A percentile compares a stretch with the other conserved stretches of the same genome.
Conservation (phyloP, 2,888 invertebrate species). For the Acronicta alni region DNA sequence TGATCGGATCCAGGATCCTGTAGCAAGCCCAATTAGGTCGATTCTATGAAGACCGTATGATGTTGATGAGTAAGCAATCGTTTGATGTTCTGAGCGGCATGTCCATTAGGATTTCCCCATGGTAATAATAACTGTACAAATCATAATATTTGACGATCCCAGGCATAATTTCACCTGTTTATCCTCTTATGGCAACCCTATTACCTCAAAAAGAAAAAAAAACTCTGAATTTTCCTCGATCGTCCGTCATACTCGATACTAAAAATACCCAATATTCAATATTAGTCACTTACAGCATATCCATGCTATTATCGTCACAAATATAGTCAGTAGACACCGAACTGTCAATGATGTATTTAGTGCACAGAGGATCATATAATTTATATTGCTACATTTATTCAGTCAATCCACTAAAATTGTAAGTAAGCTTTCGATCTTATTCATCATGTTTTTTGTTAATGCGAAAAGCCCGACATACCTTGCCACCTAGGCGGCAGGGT, state of each 20-base stretch:
- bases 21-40: too few relatives aligned
- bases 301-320: slow-evolving; percentile 5
- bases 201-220: not conserved
- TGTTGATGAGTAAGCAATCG: too few relatives aligned
- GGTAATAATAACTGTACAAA: too few relatives aligned
- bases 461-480: too few relatives aligned
- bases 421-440: slow-evolving; percentile 14
- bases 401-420: not conserved
- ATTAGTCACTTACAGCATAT: slow-evolving; percentile 11
- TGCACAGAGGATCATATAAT: not conserved
- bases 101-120: too few relatives aligned
- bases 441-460: too few relatives aligned
- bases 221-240: slow-evolving; percentile 22
- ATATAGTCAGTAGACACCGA: not conserved
- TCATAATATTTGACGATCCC: not conserved
- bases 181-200: not conserved
- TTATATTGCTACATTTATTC: slow-evolving; percentile 1
- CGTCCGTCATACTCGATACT: not conserved
- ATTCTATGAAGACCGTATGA: too few relatives aligned
- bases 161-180: not conserved
- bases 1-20: too few relatives aligned
- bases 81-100: too few relatives aligned
- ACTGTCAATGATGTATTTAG: not conserved
- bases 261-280: slow-evolving; percentile 26
- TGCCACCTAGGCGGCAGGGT: too few relatives aligned